Base-by-base conservation (phyloP, 2,888 invertebrate genomes). In the Scaptomyza polygonia region DNA sequence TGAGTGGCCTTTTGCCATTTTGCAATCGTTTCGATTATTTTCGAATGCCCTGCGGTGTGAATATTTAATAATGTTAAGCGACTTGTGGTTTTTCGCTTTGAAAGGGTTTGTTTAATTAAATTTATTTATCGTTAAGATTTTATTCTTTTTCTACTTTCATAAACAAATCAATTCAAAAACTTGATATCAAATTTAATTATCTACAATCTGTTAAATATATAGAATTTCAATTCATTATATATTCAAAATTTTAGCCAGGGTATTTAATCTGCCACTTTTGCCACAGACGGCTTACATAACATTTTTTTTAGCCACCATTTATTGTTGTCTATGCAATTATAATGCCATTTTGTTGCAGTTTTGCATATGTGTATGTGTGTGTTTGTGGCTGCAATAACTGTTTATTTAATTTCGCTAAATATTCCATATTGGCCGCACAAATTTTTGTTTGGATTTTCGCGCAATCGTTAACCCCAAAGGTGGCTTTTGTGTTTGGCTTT, bases 401-500 rank as follows among this genome's bases (percentile, higher is more conserved):
- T 77, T 68, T 72, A 77, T 77, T 76, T 76, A 76, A 76, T 76
- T 72, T 76, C 54, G 56, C 54, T 64, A 57, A 65, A 73, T 75
- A 72, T 82, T 77, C 58, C 75, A 75, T 79, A 75, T 77, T 79
- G 67, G 54, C 65, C 72, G 70, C 70, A 75, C 48, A 47, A 39
- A 27, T 67, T 74, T 75, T 72, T 71, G 71, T 71, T 62, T 67
- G 53, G 52, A 55, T 75, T 70, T 75, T 71, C 57, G 52, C 53
- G 48, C 63, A 70, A 66, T 70, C 52, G 45, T 16, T 54, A 80
- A 79, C 81, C 85, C 85, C 86, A 85, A 82, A 85, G 86, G 79
- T 86, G 80, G 86, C 79, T 81, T 83, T 86, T 76, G 66, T 79
- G 84, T 83, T 84, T 84, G 81, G 84, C 71, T 79, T 77, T 80